Evolutionary conservation across 2,888 invertebrate genomes (phyloP).

Genomic region (Dryadula phaetusa): DNA sequence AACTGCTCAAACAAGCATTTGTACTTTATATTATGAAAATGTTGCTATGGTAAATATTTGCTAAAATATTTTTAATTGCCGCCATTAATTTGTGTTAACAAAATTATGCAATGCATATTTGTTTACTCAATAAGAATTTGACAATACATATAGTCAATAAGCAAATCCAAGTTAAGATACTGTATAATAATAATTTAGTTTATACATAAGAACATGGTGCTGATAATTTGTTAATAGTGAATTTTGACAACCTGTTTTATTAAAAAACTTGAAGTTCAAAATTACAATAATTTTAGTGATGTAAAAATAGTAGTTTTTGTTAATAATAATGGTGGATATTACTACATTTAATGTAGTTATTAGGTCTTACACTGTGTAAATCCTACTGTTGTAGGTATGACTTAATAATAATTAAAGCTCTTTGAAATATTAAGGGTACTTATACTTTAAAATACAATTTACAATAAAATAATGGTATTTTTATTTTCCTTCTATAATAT

Average conservation of each 20-base stretch:
- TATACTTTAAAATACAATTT: slow-evolving; percentile 1
- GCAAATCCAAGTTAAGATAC: slow-evolving; percentile 16
- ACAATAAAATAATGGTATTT: background rate
- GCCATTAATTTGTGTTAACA: background rate
- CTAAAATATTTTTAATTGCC: slow-evolving; percentile 5
- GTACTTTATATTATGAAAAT: slow-evolving; percentile 23
- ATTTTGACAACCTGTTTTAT: background rate
- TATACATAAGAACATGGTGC: slow-evolving; percentile 34
- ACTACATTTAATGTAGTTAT: slow-evolving; percentile 12
- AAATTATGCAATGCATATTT: background rate
- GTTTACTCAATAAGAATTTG: background rate
- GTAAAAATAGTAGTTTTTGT: slow-evolving; percentile 4
- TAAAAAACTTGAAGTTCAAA: slow-evolving; percentile 6
- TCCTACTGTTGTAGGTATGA: slow-evolving; percentile 1
- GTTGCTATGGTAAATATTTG: slow-evolving; percentile 14
- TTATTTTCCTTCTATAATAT: too few species aligned
- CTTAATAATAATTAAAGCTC: background rate
- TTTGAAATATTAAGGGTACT: background rate
- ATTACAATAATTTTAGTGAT: background rate
- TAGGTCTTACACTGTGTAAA: slow-evolving; percentile 4
- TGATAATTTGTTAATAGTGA: slow-evolving; percentile 26
- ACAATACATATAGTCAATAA: slow-evolving; percentile 28
- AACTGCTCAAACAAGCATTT: slow-evolving; percentile 53
- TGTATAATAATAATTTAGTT: slow-evolving; percentile 21
- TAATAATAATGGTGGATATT: background rate